These are phyloP conservation scores for Sitobion miscanthi DNA, from an alignment of 1,140 invertebrate species.

Conservation along the genomic window DNA sequence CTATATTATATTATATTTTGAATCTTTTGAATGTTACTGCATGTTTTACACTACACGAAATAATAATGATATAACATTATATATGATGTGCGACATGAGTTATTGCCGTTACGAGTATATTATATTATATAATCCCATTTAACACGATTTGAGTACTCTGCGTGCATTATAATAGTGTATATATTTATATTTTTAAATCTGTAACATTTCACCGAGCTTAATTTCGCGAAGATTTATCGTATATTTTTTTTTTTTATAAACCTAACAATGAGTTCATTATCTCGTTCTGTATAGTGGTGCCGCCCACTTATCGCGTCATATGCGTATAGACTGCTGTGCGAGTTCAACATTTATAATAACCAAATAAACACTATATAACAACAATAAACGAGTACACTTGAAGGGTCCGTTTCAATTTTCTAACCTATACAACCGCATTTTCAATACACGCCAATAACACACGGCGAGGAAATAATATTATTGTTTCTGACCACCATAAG, in stretches of 20 bases:
- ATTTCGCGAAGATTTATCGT: neutral
- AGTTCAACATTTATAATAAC: neutral
- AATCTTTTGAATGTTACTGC: neutral
- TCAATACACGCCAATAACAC: neutral
- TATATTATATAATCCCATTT: neutral
- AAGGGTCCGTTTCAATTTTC: neutral
- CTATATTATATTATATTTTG: neutral
- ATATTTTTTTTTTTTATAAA: neutral
- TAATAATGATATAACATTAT: neutral
- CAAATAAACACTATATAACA: neutral
- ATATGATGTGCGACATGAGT: neutral
- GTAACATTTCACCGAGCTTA: neutral
- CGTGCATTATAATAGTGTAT: too few relatives aligned
- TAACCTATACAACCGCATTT: neutral
- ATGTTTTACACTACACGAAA: neutral
- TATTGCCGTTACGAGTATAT: neutral
- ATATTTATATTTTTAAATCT: neutral
- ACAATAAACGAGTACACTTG: neutral
- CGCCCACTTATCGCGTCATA: neutral
- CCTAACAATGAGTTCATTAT: neutral
- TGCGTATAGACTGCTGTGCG: neutral
- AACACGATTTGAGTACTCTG: neutral
- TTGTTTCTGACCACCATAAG: neutral
- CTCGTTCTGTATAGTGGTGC: too few relatives aligned
- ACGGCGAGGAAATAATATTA: neutral